Base-by-base conservation (phyloP, 2,888 invertebrate species). In the Conistra vaccinii region DNA sequence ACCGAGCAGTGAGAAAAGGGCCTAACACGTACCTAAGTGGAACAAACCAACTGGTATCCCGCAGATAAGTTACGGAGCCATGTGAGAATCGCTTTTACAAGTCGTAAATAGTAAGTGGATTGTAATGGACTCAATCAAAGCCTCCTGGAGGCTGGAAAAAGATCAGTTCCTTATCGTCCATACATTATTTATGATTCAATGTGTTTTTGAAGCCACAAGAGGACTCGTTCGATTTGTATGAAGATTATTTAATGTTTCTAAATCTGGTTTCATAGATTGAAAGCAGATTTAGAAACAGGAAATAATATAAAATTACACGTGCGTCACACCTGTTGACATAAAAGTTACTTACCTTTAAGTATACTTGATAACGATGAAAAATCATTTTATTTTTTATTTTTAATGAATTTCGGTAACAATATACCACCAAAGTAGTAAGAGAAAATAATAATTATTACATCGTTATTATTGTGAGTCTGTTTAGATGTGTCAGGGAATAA, bases 51-150 rank as follows among this genome's bases (percentile, higher is more conserved):
- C 62, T 73, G 86, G 86, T 87, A 87, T 86, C 92, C 92, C 91
- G 91, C 91, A 87, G 92, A 84, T 91, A 89, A 80, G 80, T 87
- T 83, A 85, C 78, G 83, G 81, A 84, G 87, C 77, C 80, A 86
- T 87, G 88, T 87, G 90, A 87, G 90, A 91, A 92, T 90, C 89
- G 90, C 91, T 93, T 93, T 91, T 89, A 93, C 90, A 92, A 91
- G 91, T 92, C 93, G 89, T 94, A 91, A 94, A 94, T 91, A 90
- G 83, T 91, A 91, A 94, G 92, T 93, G 92, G 89, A 85, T 88
- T 90, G 89, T 94, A 92, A 94, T 93, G 93, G 91, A 87, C 85
- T 85, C 90, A 89, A 92, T 91, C 89, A 90, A 76, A 82, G 72
- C 74, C 71, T 65, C 68, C 69, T 62, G 61, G 69, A 79, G 68